Evolutionary conservation across 2,888 invertebrate genomes (phyloP), one percentile per base, ranked within the genome.

Genomic region (Standfussiana lucernea): DNA sequence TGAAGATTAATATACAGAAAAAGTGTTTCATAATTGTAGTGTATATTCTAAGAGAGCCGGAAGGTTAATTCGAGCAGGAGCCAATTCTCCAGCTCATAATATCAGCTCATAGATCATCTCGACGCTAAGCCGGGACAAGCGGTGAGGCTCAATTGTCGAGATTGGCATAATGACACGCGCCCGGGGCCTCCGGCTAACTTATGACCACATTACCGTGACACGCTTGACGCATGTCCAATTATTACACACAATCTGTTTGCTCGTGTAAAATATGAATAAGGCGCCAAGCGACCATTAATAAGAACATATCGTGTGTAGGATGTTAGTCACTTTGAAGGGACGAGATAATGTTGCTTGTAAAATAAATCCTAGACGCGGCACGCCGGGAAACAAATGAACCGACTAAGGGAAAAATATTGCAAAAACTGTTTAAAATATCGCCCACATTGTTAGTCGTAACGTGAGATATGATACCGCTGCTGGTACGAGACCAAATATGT

Each of bases 151-250:
- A 94, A 95, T 95, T 94, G 94, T 94, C 91, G 90, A 91, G 95
- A 95, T 95, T 95, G 95, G 94, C 95, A 93, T 95, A 95, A 95
- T 94, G 95, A 95, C 95, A 95, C 94, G 91, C 86, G 94, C 94
- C 92, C 87, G 88, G 90, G 92, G 93, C 95, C 92, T 90, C 92
- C 91, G 89, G 89, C 94, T 96, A 94, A 96, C 95, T 91, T 95
- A 96, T 93, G 94, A 91, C 93, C 95, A 92, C 93, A 96, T 96
- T 96, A 95, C 93, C 91, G 92, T 93, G 94, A 95, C 96, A 94
- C 92, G 93, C 93, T 93, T 95, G 96, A 96, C 95, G 94, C 95
- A 94, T 95, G 95, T 95, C 95, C 96, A 96, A 96, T 96, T 96
- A 96, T 94, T 94, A 94, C 95, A 93, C 90, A 95, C 95, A 95